phyloP scores from a whole-genome alignment of 2,113 vertebrate genomes.

The Trachemys scripta region DNA sequence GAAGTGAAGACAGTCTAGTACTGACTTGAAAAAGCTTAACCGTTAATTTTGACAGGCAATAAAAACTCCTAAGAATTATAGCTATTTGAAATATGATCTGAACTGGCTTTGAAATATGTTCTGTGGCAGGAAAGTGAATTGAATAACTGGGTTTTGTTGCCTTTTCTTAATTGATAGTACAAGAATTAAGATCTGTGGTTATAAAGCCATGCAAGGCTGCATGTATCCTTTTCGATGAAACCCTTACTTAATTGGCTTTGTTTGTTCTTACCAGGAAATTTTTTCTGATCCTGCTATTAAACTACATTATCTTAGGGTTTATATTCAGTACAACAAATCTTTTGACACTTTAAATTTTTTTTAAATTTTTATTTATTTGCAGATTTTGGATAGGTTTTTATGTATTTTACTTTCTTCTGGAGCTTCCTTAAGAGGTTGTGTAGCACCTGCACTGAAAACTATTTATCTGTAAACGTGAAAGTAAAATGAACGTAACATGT shows the following conservation, averaged over 20 bases:
- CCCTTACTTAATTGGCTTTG: conserved; percentile 38
- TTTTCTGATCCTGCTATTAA: conserved; percentile 65
- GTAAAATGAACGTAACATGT: conserved; percentile 71
- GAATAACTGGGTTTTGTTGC: conserved; percentile 62
- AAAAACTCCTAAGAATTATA: conserved; percentile 27
- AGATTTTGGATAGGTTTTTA: conserved; percentile 80
- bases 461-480: conserved; percentile 78
- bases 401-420: conserved; percentile 82
- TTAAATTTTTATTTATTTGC: conserved; percentile 84
- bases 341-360: conserved; percentile 78
- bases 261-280: conserved; percentile 52
- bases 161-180: conserved; percentile 38
- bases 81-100: conserved; percentile 60
- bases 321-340: conserved; percentile 69
- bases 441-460: conserved; percentile 86
- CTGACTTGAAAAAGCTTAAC: conserved; percentile 65
- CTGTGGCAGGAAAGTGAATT: conserved; percentile 58
- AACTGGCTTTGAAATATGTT: conserved; percentile 70
- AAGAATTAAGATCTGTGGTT: not conserved
- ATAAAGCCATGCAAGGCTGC: not conserved
- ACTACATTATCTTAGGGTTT: conserved; percentile 62
- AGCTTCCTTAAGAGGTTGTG: conserved; percentile 85
- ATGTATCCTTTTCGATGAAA: conserved; percentile 2
- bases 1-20: conserved; percentile 54
- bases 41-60: conserved; percentile 59